A percentile compares a stretch with the other conserved stretches of the same genome.
Conservation (phyloP, 2,113 vertebrate species). For the Myotis davidii region DNA sequence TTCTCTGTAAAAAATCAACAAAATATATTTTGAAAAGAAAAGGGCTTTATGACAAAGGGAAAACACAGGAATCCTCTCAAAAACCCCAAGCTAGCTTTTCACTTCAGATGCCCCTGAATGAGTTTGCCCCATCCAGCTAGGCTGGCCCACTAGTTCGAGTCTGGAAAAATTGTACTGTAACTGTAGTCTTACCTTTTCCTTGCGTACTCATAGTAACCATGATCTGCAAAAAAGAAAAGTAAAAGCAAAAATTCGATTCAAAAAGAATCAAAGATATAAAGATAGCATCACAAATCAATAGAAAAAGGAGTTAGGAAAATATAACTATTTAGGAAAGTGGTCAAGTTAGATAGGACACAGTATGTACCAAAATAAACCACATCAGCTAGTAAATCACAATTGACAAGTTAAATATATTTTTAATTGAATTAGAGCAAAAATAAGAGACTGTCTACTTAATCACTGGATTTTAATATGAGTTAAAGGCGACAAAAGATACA, state of each 20-base stretch:
- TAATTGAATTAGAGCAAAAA: background rate
- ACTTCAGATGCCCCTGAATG: background rate
- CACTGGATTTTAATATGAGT: background rate
- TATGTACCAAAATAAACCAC: background rate
- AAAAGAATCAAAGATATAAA: background rate
- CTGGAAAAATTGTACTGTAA: background rate
- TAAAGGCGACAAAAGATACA: constrained; percentile 14
- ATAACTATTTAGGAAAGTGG: background rate
- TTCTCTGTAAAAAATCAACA: no score
- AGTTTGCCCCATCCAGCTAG: background rate
- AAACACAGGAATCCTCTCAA: background rate
- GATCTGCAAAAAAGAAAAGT: constrained; percentile 28
- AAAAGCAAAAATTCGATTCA: constrained; percentile 58
- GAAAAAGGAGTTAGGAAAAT: background rate
- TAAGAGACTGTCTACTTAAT: background rate
- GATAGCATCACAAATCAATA: constrained; percentile 16
- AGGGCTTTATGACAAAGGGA: background rate
- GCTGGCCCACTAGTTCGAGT: background rate
- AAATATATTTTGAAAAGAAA: background rate
- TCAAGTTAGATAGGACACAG: background rate
- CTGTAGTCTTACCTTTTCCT: constrained; percentile 66
- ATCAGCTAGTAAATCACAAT: background rate
- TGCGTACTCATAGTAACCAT: background rate
- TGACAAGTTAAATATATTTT: background rate
- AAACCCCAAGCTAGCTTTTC: background rate